Base-by-base conservation (phyloP, 2,113 vertebrate genomes). In the Vimba vimba region DNA sequence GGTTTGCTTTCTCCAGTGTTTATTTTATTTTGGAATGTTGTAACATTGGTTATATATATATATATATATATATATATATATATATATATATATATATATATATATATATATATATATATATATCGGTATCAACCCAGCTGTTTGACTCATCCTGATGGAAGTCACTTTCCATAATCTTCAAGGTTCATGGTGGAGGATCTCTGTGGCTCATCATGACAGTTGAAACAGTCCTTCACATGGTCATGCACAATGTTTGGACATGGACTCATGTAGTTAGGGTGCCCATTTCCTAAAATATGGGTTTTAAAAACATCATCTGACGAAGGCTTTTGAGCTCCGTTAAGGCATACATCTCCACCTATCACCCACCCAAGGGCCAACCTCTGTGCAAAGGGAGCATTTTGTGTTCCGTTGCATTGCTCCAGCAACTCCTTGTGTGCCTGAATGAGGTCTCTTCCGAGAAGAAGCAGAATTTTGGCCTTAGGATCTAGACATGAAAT, bases 381-480 rank as follows among this genome's bases (percentile, higher is more conserved):
- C 33, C 19, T 12, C 33, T 80, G 59, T 2, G 78, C 78, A 80
- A 85, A 66, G 4, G 33, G 57, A 52, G 52, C 45, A 62, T 80
- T 21, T 39, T n/a, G 57, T 39, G 57, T 21, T 27, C 78, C 23
- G 4, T 64, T 80, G 21, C 33, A n/a, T 45, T 62, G 36, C 6
- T 80, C 78, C 15, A 60, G 3, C 2, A 64, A 30, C 27, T 30
- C 57, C 30, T 80, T 80, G 59, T 80, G 78, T 11, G 30, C 78
- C 36, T 62, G 25, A 6, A 64, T 39, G 10, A 80, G 17, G 21
- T 43, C 55, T 45, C 9, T 87, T 85, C 15, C 86, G 79, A 25
- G n/a, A 4, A 4, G 17, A 68, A 85, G 13, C 25, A 27, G 60
- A 15, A 23, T 52, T 23, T 59, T 23, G 55, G 55, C 55, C 21